These are phyloP conservation scores for Endotricha flammealis DNA, from an alignment of 2,888 invertebrate genomes.

Conservation along the genomic window DNA sequence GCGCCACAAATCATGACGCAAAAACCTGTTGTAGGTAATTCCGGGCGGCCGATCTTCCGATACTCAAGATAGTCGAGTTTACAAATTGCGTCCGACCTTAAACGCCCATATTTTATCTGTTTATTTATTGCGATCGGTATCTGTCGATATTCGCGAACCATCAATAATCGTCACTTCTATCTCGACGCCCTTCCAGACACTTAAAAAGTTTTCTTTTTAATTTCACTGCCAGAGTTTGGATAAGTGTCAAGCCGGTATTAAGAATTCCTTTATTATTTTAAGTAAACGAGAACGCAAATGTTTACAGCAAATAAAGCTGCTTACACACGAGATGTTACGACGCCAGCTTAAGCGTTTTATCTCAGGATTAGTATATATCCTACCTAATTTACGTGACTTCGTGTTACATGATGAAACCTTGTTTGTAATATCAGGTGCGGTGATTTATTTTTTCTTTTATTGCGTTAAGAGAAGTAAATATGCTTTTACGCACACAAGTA, in stretches of 20 bases:
- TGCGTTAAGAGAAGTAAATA: constrained; percentile 3
- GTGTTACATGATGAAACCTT: constrained; percentile 56
- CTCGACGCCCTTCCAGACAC: constrained; percentile 1
- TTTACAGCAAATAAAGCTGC: constrained; percentile 62
- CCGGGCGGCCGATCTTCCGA: constrained; percentile 54
- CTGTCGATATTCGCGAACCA: constrained; percentile 33
- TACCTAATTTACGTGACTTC: constrained; percentile 68
- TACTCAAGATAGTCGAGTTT: constrained; percentile 60
- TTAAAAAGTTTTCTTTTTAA: neutral
- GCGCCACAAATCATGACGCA: constrained; percentile 71
- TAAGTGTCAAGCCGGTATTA: constrained; percentile 24
- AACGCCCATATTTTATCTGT: constrained; percentile 64
- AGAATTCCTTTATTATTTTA: constrained; percentile 44
- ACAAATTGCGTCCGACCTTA: constrained; percentile 71
- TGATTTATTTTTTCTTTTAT: constrained; percentile 19
- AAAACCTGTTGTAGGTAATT: constrained; percentile 74
- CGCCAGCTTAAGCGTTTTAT: constrained; percentile 64
- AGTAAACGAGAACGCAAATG: constrained; percentile 48
- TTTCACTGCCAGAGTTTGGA: constrained; percentile 10
- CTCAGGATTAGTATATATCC: constrained; percentile 66
- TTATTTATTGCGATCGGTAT: constrained; percentile 63
- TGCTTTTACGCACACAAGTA: too few relatives aligned
- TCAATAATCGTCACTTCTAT: constrained; percentile 9
- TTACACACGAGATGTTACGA: constrained; percentile 59
- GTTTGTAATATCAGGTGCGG: constrained; percentile 55